Evolutionary conservation across 1,140 invertebrate species (phyloP).

Genomic region (Leptonema lineaticorne): DNA sequence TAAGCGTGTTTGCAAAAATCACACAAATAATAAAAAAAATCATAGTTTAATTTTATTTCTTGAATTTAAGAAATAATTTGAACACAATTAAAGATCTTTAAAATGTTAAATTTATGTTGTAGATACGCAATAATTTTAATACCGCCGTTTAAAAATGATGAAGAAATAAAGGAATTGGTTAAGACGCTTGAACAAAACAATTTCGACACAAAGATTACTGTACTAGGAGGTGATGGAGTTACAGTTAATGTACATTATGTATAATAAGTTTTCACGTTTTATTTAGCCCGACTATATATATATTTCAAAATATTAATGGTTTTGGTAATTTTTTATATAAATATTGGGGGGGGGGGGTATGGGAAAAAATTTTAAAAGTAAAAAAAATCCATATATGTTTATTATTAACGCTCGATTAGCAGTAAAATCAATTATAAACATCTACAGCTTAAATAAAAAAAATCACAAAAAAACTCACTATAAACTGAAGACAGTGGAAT

Average conservation of each 20-base stretch:
- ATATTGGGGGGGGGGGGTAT: too few relatives aligned
- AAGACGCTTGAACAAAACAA: constrained; percentile 47
- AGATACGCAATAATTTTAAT: constrained; percentile 53
- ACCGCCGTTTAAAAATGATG: constrained; percentile 46
- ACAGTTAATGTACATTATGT: constrained; percentile 40
- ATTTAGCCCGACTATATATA: too few relatives aligned
- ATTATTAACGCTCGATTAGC: not conserved
- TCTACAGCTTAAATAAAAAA: not conserved
- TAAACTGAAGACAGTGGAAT: not conserved
- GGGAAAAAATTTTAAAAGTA: not conserved
- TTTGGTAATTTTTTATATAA: too few relatives aligned
- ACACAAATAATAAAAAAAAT: too few relatives aligned
- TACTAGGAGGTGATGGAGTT: constrained; percentile 55
- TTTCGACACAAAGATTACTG: constrained; percentile 50
- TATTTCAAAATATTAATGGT: too few relatives aligned
- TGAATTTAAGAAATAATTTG: too few relatives aligned
- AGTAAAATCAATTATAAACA: not conserved
- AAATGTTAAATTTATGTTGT: constrained; percentile 29
- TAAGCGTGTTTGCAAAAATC: too few relatives aligned
- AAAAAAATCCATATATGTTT: not conserved
- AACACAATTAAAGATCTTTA: too few relatives aligned
- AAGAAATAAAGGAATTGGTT: constrained; percentile 45
- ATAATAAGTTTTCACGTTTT: not conserved
- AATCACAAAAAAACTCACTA: not conserved
- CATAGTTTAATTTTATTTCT: too few relatives aligned